Conservation (phyloP, 2,888 invertebrate species). For the Amphiduros pacificus region DNA sequence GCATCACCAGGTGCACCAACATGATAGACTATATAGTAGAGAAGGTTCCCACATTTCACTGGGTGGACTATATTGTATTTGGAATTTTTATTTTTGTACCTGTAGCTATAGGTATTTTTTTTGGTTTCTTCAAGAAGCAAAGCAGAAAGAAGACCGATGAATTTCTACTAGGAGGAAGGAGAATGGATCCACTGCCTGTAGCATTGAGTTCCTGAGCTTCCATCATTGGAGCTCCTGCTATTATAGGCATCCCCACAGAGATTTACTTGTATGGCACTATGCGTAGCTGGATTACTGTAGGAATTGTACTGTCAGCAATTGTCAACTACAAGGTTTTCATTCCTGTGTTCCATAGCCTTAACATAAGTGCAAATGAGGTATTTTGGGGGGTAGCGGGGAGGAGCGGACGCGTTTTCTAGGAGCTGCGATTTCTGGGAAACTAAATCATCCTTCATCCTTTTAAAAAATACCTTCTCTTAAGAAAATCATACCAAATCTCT, state of each 20-base stretch:
- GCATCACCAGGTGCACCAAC: too few relatives aligned
- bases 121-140: conserved; percentile 32
- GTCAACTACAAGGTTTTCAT: conserved; percentile 31
- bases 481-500: too few relatives aligned
- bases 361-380: conserved; percentile 29
- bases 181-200: conserved; percentile 44
- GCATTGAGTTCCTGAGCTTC: conserved; percentile 51
- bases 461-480: too few relatives aligned
- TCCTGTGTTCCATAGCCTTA: conserved; percentile 28
- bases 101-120: conserved; percentile 38
- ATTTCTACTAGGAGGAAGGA: not conserved
- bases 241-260: conserved; percentile 55
- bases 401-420: too few relatives aligned
- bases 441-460: too few relatives aligned
- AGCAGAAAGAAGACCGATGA: not conserved
- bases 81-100: conserved; percentile 36
- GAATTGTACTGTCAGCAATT: conserved; percentile 46
- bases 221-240: conserved; percentile 55
- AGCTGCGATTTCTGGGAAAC: too few relatives aligned
- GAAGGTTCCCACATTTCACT: conserved; percentile 35
- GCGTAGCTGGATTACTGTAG: conserved; percentile 48
- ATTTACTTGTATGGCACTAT: conserved; percentile 54
- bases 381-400: too few relatives aligned
- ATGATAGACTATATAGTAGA: too few relatives aligned
- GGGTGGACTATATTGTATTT: conserved; percentile 47